Percentiles rank a stretch among this genome's conserved stretches.
Evolutionary conservation across 1,140 invertebrate species (phyloP).

Genomic region (Calycopis cecrops): DNA sequence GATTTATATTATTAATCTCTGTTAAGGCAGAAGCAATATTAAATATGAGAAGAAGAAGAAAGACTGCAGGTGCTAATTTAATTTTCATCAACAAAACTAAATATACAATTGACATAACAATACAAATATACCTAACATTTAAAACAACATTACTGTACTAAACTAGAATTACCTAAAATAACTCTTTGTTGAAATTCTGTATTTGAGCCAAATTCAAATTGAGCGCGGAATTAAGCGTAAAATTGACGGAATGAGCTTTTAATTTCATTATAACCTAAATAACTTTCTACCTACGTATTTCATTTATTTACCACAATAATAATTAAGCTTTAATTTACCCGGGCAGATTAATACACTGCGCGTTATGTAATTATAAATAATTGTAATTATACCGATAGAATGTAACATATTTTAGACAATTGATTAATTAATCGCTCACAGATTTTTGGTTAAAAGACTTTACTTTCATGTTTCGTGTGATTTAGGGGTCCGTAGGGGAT

Average conservation of each 20-base stretch:
- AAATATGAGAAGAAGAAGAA: no score
- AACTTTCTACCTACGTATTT: neutral
- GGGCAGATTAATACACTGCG: neutral
- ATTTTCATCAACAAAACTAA: no score
- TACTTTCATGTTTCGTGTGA: no score
- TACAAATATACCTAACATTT: no score
- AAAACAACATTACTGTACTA: neutral
- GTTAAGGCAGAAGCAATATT: no score
- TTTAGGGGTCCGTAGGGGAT: no score
- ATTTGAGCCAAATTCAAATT: conserved; percentile 52
- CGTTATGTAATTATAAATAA: neutral
- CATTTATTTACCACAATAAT: neutral
- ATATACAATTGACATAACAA: no score
- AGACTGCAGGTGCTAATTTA: no score
- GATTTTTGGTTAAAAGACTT: no score
- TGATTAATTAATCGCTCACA: no score
- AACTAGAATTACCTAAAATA: conserved; percentile 41
- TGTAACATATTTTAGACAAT: no score
- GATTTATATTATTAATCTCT: no score
- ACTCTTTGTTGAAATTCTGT: conserved; percentile 55
- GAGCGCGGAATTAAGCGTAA: conserved; percentile 31
- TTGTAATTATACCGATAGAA: neutral
- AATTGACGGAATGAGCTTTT: conserved; percentile 28
- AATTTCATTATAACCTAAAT: conserved; percentile 10
- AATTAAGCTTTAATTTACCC: neutral